Evolutionary conservation across 2,888 invertebrate genomes (phyloP).

Genomic region (Rhaphigaster nebulosa): DNA sequence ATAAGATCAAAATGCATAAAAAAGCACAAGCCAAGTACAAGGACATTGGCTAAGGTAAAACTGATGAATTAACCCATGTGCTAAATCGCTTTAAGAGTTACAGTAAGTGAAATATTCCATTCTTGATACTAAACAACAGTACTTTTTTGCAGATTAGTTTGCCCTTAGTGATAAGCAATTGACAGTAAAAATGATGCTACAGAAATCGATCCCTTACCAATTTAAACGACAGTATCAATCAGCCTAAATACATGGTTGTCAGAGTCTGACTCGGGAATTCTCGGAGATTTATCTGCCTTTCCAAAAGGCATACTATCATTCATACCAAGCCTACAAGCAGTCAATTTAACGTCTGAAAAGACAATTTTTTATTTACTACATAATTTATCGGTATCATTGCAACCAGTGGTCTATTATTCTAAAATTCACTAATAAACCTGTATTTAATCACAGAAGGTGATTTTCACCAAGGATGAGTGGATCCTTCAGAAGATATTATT

Average conservation of each 20-base stretch:
- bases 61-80: too few species aligned
- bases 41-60: too few species aligned
- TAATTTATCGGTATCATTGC: too few species aligned
- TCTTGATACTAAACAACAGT: background rate
- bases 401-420: too few species aligned
- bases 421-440: background rate
- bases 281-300: background rate
- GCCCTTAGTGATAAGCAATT: background rate
- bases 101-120: background rate
- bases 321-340: background rate
- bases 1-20: too few species aligned
- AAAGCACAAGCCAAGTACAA: too few species aligned
- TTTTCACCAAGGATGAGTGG: background rate
- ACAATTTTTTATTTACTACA: too few species aligned
- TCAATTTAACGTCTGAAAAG: background rate
- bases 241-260: background rate
- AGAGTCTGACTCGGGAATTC: background rate
- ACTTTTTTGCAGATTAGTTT: background rate
- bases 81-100: too few species aligned
- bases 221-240: background rate
- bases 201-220: background rate
- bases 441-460: too few species aligned
- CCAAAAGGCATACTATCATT: background rate
- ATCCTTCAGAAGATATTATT: background rate
- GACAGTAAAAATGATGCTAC: background rate